Percentiles rank a stretch among this genome's conserved stretches.
Evolutionary conservation across 2,888 invertebrate species (phyloP).

Genomic region (Drosophila nigricruria): DNA sequence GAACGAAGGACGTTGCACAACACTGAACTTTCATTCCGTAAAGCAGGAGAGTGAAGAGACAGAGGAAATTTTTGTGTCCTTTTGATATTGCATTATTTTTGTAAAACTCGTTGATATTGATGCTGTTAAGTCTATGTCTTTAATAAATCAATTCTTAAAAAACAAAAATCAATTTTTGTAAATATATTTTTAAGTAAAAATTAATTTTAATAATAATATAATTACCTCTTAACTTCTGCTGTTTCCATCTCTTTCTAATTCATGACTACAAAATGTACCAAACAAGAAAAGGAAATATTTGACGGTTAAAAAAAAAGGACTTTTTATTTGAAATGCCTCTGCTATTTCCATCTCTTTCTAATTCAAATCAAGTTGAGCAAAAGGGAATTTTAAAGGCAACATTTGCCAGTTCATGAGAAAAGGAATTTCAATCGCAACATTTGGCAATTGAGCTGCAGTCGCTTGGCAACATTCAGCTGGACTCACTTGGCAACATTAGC

Average conservation of each 20-base stretch:
- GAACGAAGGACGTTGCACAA: constrained; percentile 5
- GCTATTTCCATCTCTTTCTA: background rate
- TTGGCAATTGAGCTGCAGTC: background rate
- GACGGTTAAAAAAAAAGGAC: background rate
- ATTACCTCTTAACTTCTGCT: background rate
- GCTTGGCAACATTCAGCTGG: background rate
- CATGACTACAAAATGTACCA: background rate
- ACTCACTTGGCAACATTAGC: background rate
- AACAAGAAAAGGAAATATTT: background rate
- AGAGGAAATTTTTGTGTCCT: background rate
- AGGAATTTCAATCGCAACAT: background rate
- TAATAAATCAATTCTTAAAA: constrained; percentile 17
- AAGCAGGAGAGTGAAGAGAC: background rate
- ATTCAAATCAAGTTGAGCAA: background rate
- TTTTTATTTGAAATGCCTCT: background rate
- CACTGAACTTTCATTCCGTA: constrained; percentile 58
- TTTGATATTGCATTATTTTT: constrained; percentile 13
- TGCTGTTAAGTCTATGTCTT: background rate
- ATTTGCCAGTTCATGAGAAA: background rate
- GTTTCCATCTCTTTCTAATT: constrained; percentile 4
- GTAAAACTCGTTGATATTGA: constrained; percentile 28
- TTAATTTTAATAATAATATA: too few relatives aligned
- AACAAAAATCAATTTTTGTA: background rate
- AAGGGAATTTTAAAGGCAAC: background rate
- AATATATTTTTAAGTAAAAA: background rate